A percentile compares a stretch with the other conserved stretches of the same genome.
phyloP scores from a whole-genome alignment of 2,113 vertebrate genomes.

The Sceloporus undulatus region DNA sequence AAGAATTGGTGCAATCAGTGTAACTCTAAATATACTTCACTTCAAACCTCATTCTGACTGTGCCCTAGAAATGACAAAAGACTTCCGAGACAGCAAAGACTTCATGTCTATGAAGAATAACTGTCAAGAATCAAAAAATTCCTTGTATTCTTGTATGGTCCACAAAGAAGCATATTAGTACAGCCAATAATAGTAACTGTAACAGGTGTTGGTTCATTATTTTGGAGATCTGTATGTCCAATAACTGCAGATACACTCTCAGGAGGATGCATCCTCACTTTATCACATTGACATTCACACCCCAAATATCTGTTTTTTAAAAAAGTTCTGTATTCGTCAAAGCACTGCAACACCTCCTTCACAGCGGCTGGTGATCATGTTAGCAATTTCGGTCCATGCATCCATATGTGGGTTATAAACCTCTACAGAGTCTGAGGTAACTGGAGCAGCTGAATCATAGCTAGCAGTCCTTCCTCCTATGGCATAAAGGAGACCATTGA shows the following conservation, averaged over 20 bases:
- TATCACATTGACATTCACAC: slow-evolving; percentile 43
- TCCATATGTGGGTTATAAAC: slow-evolving; percentile 96
- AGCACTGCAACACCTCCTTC: slow-evolving; percentile 94
- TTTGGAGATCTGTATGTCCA: slow-evolving; percentile 34
- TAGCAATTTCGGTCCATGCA: slow-evolving; percentile 94
- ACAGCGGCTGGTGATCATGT: slow-evolving; percentile 98
- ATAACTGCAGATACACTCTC: slow-evolving; percentile 34
- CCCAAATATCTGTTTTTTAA: slow-evolving; percentile 43
- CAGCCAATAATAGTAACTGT: background rate
- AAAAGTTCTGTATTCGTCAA: slow-evolving; percentile 65
- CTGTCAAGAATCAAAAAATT: background rate
- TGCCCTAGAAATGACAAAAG: background rate
- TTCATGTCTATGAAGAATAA: background rate
- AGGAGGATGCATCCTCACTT: slow-evolving; percentile 35
- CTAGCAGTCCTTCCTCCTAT: slow-evolving; percentile 90
- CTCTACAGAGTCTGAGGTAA: slow-evolving; percentile 96
- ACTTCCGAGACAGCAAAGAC: slow-evolving; percentile 15
- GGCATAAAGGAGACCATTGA: slow-evolving; percentile 94
- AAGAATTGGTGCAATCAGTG: background rate
- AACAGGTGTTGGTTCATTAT: background rate
- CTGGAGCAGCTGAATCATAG: slow-evolving; percentile 92
- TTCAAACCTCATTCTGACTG: background rate
- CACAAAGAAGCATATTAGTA: background rate
- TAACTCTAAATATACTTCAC: background rate
- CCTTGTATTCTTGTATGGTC: background rate